These are phyloP conservation scores for Pelecanus crispus DNA, from an alignment of 2,113 vertebrate genomes.

Conservation along the genomic window DNA sequence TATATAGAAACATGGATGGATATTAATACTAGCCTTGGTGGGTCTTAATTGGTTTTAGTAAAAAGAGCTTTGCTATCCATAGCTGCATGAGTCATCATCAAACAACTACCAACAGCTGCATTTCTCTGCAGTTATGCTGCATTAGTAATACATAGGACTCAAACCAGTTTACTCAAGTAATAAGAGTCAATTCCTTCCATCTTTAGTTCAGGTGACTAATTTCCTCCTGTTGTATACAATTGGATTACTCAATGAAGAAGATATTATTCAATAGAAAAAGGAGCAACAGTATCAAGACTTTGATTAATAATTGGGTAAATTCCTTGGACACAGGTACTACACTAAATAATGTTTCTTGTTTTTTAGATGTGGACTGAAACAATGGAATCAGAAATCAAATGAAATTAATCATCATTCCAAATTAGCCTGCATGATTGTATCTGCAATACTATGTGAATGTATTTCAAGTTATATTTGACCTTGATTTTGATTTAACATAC, in stretches of 20 bases:
- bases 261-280: background rate
- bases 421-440: background rate
- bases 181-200: background rate
- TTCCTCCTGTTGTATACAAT: background rate
- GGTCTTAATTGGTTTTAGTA: background rate
- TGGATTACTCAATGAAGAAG: background rate
- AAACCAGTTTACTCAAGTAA: background rate
- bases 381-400: background rate
- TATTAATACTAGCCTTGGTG: background rate
- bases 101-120: background rate
- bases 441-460: background rate
- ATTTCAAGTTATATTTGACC: background rate
- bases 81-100: background rate
- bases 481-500: conserved; percentile 18
- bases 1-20: background rate
- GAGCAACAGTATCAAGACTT: background rate
- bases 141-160: background rate
- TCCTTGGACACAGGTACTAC: background rate
- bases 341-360: background rate
- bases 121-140: background rate
- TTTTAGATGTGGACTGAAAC: background rate
- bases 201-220: background rate
- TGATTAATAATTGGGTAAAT: background rate
- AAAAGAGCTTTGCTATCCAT: background rate
- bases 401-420: background rate